These are phyloP conservation scores for Brachionus paranguensis DNA, from an alignment of 1,140 invertebrate species.

Conservation along the genomic window DNA sequence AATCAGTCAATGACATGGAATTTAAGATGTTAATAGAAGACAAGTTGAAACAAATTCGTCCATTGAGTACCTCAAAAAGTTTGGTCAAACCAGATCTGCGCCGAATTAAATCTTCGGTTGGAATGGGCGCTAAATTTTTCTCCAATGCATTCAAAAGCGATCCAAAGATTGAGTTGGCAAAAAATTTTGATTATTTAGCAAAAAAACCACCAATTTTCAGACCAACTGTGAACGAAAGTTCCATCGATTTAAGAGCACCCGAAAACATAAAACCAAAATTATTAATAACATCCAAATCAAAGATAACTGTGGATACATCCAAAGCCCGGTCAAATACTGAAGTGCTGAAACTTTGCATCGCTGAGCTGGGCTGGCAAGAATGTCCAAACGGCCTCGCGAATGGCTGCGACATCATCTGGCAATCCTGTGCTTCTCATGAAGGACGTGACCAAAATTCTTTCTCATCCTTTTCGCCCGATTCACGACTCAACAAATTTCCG, in stretches of 20 bases:
- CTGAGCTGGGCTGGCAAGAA: conserved; percentile 48
- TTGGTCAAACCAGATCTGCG: not conserved
- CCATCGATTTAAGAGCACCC: not conserved
- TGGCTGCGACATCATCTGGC: conserved; percentile 39
- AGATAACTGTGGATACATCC: conserved; percentile 51
- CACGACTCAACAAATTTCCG: conserved; percentile 25
- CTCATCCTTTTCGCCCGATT: not conserved
- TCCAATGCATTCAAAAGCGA: not conserved
- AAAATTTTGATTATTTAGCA: not conserved
- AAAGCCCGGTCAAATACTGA: conserved; percentile 50
- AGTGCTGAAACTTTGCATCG: conserved; percentile 47
- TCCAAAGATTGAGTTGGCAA: not conserved
- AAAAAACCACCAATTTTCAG: not conserved
- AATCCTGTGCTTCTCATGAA: conserved; percentile 35
- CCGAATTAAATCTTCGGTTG: not conserved
- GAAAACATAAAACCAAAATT: not conserved
- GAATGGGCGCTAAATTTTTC: not conserved
- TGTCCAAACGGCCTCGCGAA: conserved; percentile 8
- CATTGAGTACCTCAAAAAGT: not conserved
- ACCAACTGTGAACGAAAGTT: not conserved
- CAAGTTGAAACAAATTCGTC: not conserved
- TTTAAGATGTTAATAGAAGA: not conserved
- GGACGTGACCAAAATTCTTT: not conserved
- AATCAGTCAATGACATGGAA: not conserved
- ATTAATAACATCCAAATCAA: not conserved